A percentile compares a stretch with the other conserved stretches of the same genome.
Conservation (phyloP, 1,140 invertebrate species). For the Tigriopus japonicus region DNA sequence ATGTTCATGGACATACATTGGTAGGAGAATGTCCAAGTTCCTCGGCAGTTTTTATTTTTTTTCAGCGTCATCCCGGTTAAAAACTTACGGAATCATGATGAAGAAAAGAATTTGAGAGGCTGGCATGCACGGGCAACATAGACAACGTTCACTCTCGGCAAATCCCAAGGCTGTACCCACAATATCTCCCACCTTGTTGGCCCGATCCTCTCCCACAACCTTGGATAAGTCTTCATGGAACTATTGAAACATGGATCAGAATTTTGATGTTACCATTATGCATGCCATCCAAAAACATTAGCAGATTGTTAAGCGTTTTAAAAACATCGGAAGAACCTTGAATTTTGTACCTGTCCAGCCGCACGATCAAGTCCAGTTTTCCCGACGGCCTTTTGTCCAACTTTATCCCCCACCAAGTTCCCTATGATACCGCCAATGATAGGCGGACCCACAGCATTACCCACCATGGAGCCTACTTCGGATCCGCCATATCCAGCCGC, state of each 20-base stretch:
- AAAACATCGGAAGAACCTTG: too few species aligned
- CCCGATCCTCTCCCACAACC: neutral
- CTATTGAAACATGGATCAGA: too few species aligned
- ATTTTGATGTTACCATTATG: too few species aligned
- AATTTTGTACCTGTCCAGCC: neutral
- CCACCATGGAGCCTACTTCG: slow-evolving; percentile 10
- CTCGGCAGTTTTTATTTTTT: too few species aligned
- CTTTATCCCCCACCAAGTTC: slow-evolving; percentile 8
- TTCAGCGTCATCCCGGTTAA: too few species aligned
- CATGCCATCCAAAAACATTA: too few species aligned
- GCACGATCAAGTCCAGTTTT: slow-evolving; percentile 10
- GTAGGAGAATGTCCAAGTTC: neutral
- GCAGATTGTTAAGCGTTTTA: too few species aligned
- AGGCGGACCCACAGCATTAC: slow-evolving; percentile 8
- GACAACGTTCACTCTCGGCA: slow-evolving; percentile 6
- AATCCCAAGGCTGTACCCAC: slow-evolving; percentile 8
- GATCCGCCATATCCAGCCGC: slow-evolving; percentile 12
- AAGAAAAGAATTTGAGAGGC: slow-evolving; percentile 7
- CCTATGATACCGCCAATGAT: slow-evolving; percentile 11
- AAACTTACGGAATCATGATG: neutral
- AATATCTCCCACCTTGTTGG: slow-evolving; percentile 8
- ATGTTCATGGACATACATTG: neutral
- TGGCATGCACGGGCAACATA: slow-evolving; percentile 13
- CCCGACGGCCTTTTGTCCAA: slow-evolving; percentile 1
- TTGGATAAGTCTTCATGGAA: neutral